Evolutionary conservation across 2,113 vertebrate genomes (phyloP).

Genomic region (Cardinalis cardinalis): DNA sequence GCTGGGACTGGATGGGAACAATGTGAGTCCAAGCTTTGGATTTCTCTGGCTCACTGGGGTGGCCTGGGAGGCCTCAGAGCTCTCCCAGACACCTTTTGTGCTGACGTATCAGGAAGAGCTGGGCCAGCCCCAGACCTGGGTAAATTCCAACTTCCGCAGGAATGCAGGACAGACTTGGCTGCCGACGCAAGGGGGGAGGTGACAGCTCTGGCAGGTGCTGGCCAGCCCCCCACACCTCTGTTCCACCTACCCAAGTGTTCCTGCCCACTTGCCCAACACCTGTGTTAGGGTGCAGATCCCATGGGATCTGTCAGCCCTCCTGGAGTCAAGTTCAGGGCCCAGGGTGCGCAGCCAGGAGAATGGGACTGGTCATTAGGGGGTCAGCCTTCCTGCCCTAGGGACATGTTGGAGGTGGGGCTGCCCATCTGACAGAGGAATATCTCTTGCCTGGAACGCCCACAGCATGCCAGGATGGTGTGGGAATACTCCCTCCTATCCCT

Average conservation of each 20-base stretch:
- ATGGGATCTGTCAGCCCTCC: not conserved
- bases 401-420: not conserved
- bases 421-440: not conserved
- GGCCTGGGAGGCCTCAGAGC: not conserved
- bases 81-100: not conserved
- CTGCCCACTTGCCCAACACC: not conserved
- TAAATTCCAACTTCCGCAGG: not conserved
- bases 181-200: accelerated
- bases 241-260: not conserved
- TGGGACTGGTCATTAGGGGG: accelerated
- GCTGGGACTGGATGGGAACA: not conserved
- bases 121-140: not conserved
- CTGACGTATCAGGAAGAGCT: not conserved
- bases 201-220: not conserved
- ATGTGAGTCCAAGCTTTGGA: not conserved
- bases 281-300: not conserved
- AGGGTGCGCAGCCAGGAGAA: not conserved
- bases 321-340: not conserved
- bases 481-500: not conserved
- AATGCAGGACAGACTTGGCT: not conserved
- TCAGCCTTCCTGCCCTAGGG: not conserved
- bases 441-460: not conserved
- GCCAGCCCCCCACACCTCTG: not conserved
- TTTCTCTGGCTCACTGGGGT: not conserved
- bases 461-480: not conserved